Percentiles rank a stretch among this genome's conserved stretches.
Conservation (phyloP, 2,888 invertebrate genomes). For the Agriopis marginaria region DNA sequence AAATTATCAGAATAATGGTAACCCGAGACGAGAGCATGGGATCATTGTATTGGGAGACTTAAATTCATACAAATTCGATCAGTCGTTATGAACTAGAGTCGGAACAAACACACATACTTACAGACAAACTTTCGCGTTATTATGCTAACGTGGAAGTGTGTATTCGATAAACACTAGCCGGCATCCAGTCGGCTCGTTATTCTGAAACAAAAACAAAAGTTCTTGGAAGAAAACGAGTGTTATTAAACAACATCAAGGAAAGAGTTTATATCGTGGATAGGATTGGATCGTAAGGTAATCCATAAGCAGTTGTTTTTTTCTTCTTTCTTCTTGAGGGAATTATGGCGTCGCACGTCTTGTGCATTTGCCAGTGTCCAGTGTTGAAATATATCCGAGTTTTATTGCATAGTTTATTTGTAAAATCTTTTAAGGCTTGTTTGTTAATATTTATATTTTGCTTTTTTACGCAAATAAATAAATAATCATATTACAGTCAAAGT, state of each 20-base stretch:
- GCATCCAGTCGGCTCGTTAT: conserved; percentile 24
- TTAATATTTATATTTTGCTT: too few species aligned
- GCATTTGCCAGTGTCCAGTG: too few species aligned
- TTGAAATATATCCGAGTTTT: too few species aligned
- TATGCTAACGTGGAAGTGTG: conserved; percentile 3
- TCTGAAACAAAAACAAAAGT: conserved; percentile 45
- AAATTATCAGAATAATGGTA: too few species aligned
- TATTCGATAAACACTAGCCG: conserved; percentile 38
- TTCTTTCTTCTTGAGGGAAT: too few species aligned
- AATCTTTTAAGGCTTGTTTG: too few species aligned
- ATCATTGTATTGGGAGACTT: too few species aligned
- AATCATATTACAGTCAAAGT: too few species aligned
- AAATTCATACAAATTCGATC: not conserved
- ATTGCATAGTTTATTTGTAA: too few species aligned
- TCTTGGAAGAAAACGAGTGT: conserved; percentile 64
- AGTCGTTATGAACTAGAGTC: not conserved
- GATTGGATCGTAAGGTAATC: conserved; percentile 55
- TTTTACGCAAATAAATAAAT: too few species aligned
- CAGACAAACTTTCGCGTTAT: not conserved
- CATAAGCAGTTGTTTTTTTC: conserved; percentile 45
- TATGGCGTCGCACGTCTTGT: too few species aligned
- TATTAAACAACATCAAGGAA: conserved; percentile 64
- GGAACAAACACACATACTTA: not conserved
- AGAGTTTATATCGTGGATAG: conserved; percentile 63
- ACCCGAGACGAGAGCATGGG: too few species aligned